Base-by-base conservation (phyloP, 2,797 vertebrate species). In the Xyrichtys novacula region DNA sequence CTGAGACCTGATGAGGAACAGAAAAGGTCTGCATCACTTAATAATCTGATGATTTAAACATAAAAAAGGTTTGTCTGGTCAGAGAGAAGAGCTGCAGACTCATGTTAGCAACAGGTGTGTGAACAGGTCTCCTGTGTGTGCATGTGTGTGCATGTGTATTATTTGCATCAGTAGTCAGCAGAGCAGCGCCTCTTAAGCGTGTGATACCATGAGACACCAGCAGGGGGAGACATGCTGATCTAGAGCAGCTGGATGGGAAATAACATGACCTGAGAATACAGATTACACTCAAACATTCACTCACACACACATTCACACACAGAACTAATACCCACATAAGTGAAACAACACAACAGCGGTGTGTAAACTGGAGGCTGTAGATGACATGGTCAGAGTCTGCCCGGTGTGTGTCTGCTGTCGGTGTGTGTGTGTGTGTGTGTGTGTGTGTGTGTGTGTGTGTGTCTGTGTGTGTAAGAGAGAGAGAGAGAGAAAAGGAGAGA, bases 241-340 rank as follows among this genome's bases (percentile, higher is more conserved):
- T 53, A 50, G 62, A 86, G 80, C 81, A 87, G 74, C 73, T 74
- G 63, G 76, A 81, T 83, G 80, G 75, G 72, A 82, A 78, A 83
- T 62, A 82, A 88, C 64, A 90, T 75, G 87, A 90, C 89, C 91
- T 91, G 91, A 92, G 89, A 88, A 89, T 79, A 87, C 84, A 86
- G 80, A 86, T 76, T 80, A 77, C 65, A 42, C 34, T 11, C 65
- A 32, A 44, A 40, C 38, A 5, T 44, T 26, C 50, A 49, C 53
- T 40, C 40, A 40, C 36, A 46, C 60, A 60, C 29, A 12, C 61
- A 34, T 39, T 26, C 40, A 43, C 23, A 52, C 54, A 54, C 22
- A 52, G 15, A 44, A 52, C 6, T 46, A 62, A 19, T 61, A 49
- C 46, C 54, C 48, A 70, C 32, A 1, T 54, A 40, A 69, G 65